Conservation (phyloP, 92 coral and sea anemone genomes). For the Epizoanthus fatuus region DNA sequence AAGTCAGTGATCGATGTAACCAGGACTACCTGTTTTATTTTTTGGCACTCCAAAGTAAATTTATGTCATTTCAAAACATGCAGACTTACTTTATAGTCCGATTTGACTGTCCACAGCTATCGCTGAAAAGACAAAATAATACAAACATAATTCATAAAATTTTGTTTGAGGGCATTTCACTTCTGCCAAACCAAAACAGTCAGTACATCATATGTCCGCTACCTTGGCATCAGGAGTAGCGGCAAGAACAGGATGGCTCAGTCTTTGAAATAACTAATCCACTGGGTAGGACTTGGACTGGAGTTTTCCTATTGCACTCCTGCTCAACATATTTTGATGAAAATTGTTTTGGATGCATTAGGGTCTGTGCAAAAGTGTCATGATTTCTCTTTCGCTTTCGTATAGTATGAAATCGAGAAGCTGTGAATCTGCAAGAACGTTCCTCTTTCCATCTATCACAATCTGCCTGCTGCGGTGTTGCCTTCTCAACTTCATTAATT, state of each 20-base stretch:
- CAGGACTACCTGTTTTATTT: too few species aligned
- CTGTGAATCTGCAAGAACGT: conserved; percentile 30
- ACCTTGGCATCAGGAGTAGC: conserved; percentile 69
- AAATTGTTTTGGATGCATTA: conserved; percentile 52
- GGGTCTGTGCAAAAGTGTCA: conserved; percentile 25
- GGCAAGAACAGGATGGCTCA: conserved; percentile 33
- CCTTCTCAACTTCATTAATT: conserved; percentile 40
- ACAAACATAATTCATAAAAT: not conserved
- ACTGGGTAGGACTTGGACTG: conserved; percentile 37
- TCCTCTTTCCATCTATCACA: too few species aligned
- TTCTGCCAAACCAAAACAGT: conserved; percentile 30
- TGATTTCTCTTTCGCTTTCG: conserved; percentile 50
- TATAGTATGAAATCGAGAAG: conserved; percentile 52
- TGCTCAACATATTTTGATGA: conserved; percentile 23
- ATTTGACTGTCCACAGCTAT: too few species aligned
- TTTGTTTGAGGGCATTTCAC: conserved; percentile 51
- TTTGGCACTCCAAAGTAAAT: too few species aligned
- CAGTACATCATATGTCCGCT: conserved; percentile 15
- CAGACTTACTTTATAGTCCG: too few species aligned
- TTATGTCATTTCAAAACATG: too few species aligned
- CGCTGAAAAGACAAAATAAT: too few species aligned
- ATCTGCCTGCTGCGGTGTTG: conserved; percentile 20
- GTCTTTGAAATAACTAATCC: conserved; percentile 33
- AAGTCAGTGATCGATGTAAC: too few species aligned
- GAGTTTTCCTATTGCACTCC: conserved; percentile 53